Percentiles rank a stretch among this genome's conserved stretches.
Evolutionary conservation across 2,888 invertebrate genomes (phyloP).

Genomic region (Orchestes rusci): DNA sequence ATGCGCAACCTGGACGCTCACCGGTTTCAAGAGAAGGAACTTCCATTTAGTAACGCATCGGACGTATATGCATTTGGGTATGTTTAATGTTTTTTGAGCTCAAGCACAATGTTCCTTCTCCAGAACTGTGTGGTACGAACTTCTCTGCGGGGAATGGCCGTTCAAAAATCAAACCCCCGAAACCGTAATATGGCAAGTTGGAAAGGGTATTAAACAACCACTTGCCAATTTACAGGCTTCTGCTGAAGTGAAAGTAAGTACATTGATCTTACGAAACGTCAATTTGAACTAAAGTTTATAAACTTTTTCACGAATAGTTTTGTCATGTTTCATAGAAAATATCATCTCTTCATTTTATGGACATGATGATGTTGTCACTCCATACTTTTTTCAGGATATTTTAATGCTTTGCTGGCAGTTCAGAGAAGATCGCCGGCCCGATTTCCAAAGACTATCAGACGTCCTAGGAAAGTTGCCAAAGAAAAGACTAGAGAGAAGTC

Average conservation of each 20-base stretch:
- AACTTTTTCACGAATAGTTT: too few species aligned
- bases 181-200: conserved; percentile 96
- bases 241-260: conserved; percentile 84
- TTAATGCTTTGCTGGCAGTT: conserved; percentile 96
- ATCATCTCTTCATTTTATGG: too few species aligned
- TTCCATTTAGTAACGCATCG: conserved; percentile 87
- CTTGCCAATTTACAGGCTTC: conserved; percentile 91
- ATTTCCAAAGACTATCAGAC: conserved; percentile 79
- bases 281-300: too few species aligned
- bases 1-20: conserved; percentile 75
- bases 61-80: conserved; percentile 98
- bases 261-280: neutral
- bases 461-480: conserved; percentile 89
- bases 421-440: conserved; percentile 76
- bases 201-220: conserved; percentile 93
- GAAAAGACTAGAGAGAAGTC: conserved; percentile 91
- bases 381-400: conserved; percentile 64
- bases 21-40: conserved; percentile 69
- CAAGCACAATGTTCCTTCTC: too few species aligned
- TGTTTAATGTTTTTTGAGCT: conserved; percentile 34
- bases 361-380: neutral
- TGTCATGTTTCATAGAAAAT: too few species aligned
- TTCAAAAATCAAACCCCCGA: conserved; percentile 92
- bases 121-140: conserved; percentile 98
- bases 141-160: conserved; percentile 93